A percentile compares a stretch with the other conserved stretches of the same genome.
Conservation (phyloP, 2,888 invertebrate genomes). For the Rhorus exstirpatorius region DNA sequence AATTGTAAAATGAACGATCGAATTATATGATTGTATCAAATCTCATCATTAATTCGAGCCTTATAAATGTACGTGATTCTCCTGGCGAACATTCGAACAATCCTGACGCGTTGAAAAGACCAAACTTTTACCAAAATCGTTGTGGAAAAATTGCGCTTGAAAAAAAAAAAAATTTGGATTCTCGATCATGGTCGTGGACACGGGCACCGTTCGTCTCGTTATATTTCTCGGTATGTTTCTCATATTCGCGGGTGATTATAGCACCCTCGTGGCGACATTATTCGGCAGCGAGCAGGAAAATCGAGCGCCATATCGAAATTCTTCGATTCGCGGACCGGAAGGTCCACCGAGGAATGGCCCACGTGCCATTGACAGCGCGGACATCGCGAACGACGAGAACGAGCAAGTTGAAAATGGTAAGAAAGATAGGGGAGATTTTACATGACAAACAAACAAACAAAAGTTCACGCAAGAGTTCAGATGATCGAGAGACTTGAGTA, state of each 20-base stretch:
- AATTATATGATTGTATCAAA: no score
- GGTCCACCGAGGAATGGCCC: conserved; percentile 76
- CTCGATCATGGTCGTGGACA: conserved; percentile 81
- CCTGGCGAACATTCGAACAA: background rate
- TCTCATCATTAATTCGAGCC: no score
- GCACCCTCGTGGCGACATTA: conserved; percentile 86
- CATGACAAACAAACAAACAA: background rate
- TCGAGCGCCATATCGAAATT: conserved; percentile 38
- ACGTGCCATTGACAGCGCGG: conserved; percentile 82
- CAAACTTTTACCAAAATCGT: no score
- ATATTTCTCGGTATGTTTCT: conserved; percentile 87
- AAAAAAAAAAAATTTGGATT: conserved; percentile 19
- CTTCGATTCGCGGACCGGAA: conserved; percentile 70
- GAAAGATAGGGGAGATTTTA: conserved; percentile 75
- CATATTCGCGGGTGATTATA: conserved; percentile 88
- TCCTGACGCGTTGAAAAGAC: no score
- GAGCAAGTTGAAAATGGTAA: conserved; percentile 86
- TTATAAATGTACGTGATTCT: no score
- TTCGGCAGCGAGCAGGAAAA: conserved; percentile 85
- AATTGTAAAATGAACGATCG: no score
- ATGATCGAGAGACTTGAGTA: conserved; percentile 14
- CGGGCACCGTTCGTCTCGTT: conserved; percentile 86
- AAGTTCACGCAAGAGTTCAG: background rate
- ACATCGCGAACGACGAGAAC: conserved; percentile 71
- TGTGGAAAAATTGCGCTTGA: background rate